Base-by-base conservation (phyloP, 2,888 invertebrate species). In the Phaedon cochleariae region DNA sequence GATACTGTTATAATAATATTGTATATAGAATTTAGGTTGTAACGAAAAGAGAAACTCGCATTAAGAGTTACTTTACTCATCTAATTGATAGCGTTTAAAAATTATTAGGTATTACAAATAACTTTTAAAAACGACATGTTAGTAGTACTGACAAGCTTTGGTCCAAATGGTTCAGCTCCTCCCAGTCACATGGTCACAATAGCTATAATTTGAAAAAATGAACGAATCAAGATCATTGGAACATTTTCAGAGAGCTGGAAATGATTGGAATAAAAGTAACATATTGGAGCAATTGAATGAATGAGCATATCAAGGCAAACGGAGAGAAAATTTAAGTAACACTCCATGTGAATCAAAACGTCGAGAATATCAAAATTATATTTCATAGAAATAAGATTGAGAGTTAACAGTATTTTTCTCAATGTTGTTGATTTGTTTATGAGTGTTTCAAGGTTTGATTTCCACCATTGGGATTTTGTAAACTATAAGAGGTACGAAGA, bases 11-110 rank as follows among this genome's bases (percentile, higher is more conserved):
- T 72, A 63, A 69, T 68, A 71, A 73, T 73, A 74, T 70, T 74
- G 73, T 75, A 74, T 68, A 75, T 72, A 74, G 73, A 74, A 62
- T 70, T 71, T 78, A 76, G 74, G 73, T 75, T 73, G 72, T 74
- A 74, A 75, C 72, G 72, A 72, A 76, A 73, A 76, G 74, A 76
- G 72, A 77, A 78, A 76, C 78, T 77, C 77, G 77, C 75, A 78
- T 76, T 68, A 76, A 71, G 77, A 77, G 77, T 78, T 78, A 78
- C 70, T 80, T 79, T 78, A 79, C 76, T 79, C 75, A 73, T 79
- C 74, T 74, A 72, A 70, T 73, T 73, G 66, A 78, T 79, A 79
- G 77, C 74, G 73, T 76, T 71, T 74, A 76, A 78, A 77, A 73
- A 71, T 75, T 74, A 74, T 74, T 80, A 79, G 77, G 76, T 77